Percentiles rank a stretch among this genome's conserved stretches.
phyloP scores from a whole-genome alignment of 2,888 invertebrate species.

The Cephus pygmeus region DNA sequence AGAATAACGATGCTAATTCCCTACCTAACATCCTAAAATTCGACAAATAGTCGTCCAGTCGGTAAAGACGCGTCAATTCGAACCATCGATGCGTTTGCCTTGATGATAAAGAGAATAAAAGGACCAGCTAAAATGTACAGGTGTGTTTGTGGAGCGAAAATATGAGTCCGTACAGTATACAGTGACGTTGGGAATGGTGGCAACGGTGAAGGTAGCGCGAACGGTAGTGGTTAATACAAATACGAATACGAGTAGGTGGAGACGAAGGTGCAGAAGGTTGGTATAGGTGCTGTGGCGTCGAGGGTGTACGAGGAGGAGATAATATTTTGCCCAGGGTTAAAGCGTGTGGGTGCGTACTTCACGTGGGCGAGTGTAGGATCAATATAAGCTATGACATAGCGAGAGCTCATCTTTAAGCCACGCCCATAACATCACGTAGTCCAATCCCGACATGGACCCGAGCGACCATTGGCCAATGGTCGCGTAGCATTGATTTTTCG shows the following conservation, averaged over 20 bases:
- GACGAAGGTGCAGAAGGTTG: background rate
- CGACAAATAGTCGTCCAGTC: background rate
- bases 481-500: slow-evolving; percentile 58
- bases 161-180: background rate
- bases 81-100: background rate
- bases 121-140: background rate
- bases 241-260: background rate
- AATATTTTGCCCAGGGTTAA: background rate
- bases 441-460: slow-evolving; percentile 47
- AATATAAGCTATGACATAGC: slow-evolving; percentile 65
- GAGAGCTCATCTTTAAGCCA: slow-evolving; percentile 65
- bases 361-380: slow-evolving; percentile 51
- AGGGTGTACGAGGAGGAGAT: background rate
- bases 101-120: background rate
- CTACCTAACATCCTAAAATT: background rate
- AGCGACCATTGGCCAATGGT: slow-evolving; percentile 48
- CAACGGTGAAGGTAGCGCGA: background rate
- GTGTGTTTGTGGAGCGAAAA: background rate
- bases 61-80: background rate
- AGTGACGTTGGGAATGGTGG: background rate
- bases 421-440: slow-evolving; percentile 44
- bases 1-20: background rate
- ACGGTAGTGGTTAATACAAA: background rate
- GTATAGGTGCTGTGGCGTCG: background rate
- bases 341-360: background rate